These are phyloP conservation scores for Chauna torquata DNA, from an alignment of 2,113 vertebrate species.

Conservation along the genomic window DNA sequence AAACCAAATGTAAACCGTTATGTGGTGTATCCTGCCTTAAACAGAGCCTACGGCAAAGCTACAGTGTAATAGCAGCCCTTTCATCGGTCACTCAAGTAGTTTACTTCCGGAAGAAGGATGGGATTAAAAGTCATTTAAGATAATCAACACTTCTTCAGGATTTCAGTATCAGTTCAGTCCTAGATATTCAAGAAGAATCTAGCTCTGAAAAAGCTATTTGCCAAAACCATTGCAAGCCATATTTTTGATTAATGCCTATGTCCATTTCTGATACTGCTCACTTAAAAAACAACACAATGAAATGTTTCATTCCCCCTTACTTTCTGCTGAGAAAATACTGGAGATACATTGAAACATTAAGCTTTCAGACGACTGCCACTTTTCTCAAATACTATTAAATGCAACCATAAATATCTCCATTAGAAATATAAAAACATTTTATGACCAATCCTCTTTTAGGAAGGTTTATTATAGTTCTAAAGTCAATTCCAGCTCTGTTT, in stretches of 20 bases:
- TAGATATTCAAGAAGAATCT: background rate
- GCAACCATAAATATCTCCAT: slow-evolving; percentile 47
- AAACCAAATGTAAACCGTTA: background rate
- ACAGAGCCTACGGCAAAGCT: background rate
- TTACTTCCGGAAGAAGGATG: background rate
- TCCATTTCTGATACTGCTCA: background rate
- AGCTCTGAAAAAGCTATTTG: background rate
- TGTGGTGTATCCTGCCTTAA: background rate
- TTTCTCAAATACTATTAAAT: background rate
- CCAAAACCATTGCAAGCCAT: background rate
- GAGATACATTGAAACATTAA: slow-evolving; percentile 5
- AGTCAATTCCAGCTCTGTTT: background rate
- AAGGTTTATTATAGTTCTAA: slow-evolving; percentile 23
- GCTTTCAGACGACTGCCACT: background rate
- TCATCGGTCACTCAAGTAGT: background rate
- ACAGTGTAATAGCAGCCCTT: background rate
- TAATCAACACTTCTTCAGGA: background rate
- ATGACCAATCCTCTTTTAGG: background rate
- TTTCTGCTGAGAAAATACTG: background rate
- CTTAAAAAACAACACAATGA: background rate
- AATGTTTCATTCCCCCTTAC: background rate
- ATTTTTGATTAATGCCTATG: background rate
- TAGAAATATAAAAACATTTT: slow-evolving; percentile 44
- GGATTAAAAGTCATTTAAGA: background rate
- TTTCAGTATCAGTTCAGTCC: background rate